A percentile compares a stretch with the other conserved stretches of the same genome.
Conservation (phyloP, 2,797 vertebrate species). For the Pempheris klunzingeri region DNA sequence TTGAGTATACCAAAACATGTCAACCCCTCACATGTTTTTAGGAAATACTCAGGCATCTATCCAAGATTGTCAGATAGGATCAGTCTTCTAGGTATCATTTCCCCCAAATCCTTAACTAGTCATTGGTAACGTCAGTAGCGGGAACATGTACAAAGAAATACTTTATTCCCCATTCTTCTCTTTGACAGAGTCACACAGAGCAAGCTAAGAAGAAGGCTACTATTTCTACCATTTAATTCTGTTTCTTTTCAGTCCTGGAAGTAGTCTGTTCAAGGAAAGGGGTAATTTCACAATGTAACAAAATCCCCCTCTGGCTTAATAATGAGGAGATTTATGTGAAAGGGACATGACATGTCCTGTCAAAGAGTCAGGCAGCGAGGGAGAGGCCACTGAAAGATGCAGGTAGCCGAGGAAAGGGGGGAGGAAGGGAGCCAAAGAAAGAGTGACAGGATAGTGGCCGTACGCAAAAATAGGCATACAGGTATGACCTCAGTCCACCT, state of each 20-base stretch:
- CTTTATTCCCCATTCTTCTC: slow-evolving; percentile 16
- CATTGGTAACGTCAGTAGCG: slow-evolving; percentile 43
- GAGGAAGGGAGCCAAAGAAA: slow-evolving; percentile 31
- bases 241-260: slow-evolving; percentile 26
- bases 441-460: slow-evolving; percentile 35
- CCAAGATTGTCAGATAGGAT: slow-evolving; percentile 8
- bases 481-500: slow-evolving; percentile 43
- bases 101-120: slow-evolving; percentile 41
- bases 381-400: slow-evolving; percentile 59
- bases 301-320: slow-evolving; percentile 49
- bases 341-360: slow-evolving; percentile 64
- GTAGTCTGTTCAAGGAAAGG: slow-evolving; percentile 34
- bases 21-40: background rate
- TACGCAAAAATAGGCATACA: slow-evolving; percentile 34
- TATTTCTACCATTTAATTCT: slow-evolving; percentile 26
- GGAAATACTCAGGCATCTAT: slow-evolving; percentile 11
- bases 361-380: slow-evolving; percentile 57
- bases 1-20: background rate
- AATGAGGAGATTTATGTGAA: slow-evolving; percentile 63
- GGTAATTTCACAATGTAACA: slow-evolving; percentile 55
- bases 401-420: slow-evolving; percentile 42
- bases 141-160: slow-evolving; percentile 30
- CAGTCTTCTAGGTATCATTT: slow-evolving; percentile 21
- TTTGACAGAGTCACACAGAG: slow-evolving; percentile 27
- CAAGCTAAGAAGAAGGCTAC: slow-evolving; percentile 10